These are phyloP conservation scores for Numenius arquata DNA, from an alignment of 2,113 vertebrate genomes.

Conservation along the genomic window DNA sequence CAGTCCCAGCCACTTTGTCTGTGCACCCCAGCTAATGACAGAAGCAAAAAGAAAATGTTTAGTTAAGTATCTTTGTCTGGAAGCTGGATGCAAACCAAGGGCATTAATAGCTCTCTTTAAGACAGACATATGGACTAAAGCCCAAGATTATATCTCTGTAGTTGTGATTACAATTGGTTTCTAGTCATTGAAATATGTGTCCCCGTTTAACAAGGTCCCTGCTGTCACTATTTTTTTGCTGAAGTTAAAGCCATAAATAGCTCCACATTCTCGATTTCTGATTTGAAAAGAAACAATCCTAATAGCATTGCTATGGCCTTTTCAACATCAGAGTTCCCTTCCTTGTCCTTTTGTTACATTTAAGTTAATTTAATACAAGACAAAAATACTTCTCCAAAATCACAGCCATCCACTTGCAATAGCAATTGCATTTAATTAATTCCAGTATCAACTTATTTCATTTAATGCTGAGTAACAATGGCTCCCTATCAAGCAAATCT, in stretches of 20 bases:
- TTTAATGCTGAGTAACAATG: neutral
- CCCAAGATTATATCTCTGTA: constrained; percentile 6
- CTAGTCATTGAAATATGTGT: constrained; percentile 4
- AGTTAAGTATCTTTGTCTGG: constrained; percentile 31
- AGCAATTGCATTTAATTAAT: neutral
- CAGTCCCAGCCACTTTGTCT: constrained; percentile 31
- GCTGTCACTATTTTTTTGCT: neutral
- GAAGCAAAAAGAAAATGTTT: constrained; percentile 24
- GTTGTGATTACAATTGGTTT: constrained; percentile 17
- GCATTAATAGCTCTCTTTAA: constrained; percentile 39
- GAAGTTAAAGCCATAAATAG: neutral
- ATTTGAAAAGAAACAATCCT: neutral
- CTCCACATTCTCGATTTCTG: neutral
- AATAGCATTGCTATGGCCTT: neutral
- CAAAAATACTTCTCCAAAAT: neutral
- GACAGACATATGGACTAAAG: constrained; percentile 16
- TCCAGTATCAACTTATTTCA: neutral
- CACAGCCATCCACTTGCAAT: neutral
- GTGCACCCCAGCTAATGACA: neutral
- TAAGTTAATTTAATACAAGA: neutral
- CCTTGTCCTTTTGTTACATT: neutral
- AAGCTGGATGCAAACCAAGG: constrained; percentile 43
- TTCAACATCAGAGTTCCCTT: neutral
- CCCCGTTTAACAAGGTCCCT: neutral
- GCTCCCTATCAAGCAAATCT: neutral